These are phyloP conservation scores for Mylabris phalerata DNA, from an alignment of 1,140 invertebrate species.

Conservation along the genomic window DNA sequence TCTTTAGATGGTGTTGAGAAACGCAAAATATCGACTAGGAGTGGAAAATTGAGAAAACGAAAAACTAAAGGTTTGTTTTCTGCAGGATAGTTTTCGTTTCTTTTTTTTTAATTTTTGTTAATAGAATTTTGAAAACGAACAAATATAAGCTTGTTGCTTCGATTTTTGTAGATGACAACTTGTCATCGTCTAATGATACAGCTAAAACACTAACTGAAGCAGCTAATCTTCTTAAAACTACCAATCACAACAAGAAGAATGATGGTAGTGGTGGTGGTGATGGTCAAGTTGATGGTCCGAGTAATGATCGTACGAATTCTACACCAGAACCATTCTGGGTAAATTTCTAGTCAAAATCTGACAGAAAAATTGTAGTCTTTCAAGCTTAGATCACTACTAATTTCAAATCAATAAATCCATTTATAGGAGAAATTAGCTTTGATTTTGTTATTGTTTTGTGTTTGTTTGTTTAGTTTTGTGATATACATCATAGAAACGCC, in stretches of 20 bases:
- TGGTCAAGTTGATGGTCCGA: conserved; percentile 6
- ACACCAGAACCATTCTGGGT: conserved; percentile 35
- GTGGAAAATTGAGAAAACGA: not conserved
- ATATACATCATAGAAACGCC: too few relatives aligned
- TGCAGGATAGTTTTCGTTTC: too few relatives aligned
- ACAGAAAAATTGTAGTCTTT: not conserved
- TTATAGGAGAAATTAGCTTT: too few relatives aligned
- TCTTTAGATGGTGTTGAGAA: conserved; percentile 20
- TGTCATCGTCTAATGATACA: conserved; percentile 13
- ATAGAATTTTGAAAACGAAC: not conserved
- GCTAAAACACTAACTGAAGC: conserved; percentile 16
- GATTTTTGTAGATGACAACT: conserved; percentile 10
- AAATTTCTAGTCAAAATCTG: conserved; percentile 18
- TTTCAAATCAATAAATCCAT: too few relatives aligned
- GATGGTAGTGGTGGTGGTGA: not conserved
- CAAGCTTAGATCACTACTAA: too few relatives aligned
- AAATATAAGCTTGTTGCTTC: conserved; percentile 2
- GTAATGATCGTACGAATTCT: conserved; percentile 18
- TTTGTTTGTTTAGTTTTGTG: too few relatives aligned
- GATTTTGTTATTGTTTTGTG: too few relatives aligned
- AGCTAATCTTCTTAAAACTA: conserved; percentile 13
- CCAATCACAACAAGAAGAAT: not conserved
- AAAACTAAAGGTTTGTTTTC: too few relatives aligned
- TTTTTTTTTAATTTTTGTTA: too few relatives aligned
- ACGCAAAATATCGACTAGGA: conserved; percentile 11